Evolutionary conservation across 1,140 invertebrate species (phyloP).

Genomic region (Tetragnatha versicolor): DNA sequence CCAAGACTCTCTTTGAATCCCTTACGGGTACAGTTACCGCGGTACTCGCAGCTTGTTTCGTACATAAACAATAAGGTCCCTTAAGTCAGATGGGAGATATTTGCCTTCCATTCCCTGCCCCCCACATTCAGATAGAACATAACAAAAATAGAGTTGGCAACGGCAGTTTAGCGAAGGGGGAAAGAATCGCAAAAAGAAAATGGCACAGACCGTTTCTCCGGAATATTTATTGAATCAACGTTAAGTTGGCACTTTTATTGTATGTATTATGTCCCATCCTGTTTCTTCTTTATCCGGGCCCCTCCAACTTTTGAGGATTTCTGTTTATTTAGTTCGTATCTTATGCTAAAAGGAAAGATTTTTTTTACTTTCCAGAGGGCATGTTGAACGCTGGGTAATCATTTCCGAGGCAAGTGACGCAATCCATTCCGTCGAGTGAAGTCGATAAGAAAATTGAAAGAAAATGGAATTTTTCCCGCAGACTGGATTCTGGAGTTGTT

Average conservation of each 20-base stretch:
- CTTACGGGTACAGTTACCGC: not conserved
- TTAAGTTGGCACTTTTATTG: conserved; percentile 16
- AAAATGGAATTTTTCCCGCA: too few species aligned
- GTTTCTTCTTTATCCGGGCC: not conserved
- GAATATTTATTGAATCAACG: conserved; percentile 28
- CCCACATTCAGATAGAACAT: not conserved
- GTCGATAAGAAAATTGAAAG: too few species aligned
- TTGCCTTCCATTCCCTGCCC: conserved; percentile 4
- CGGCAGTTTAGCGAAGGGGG: not conserved
- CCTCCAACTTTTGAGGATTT: not conserved
- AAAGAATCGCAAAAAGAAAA: not conserved
- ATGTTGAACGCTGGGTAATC: too few species aligned
- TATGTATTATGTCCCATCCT: not conserved
- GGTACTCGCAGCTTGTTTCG: not conserved
- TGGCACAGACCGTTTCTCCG: not conserved
- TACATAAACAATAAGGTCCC: conserved; percentile 20
- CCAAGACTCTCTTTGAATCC: too few species aligned
- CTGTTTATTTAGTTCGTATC: too few species aligned
- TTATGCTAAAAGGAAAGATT: too few species aligned
- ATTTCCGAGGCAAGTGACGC: too few species aligned
- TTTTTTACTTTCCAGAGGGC: too few species aligned
- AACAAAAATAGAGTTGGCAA: conserved; percentile 18
- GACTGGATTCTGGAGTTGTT: too few species aligned
- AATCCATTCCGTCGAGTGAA: too few species aligned
- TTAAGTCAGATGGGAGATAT: not conserved